A percentile compares a stretch with the other conserved stretches of the same genome.
These are phyloP conservation scores for Intellagama lesueurii DNA, from an alignment of 2,797 vertebrate species.

Conservation along the genomic window DNA sequence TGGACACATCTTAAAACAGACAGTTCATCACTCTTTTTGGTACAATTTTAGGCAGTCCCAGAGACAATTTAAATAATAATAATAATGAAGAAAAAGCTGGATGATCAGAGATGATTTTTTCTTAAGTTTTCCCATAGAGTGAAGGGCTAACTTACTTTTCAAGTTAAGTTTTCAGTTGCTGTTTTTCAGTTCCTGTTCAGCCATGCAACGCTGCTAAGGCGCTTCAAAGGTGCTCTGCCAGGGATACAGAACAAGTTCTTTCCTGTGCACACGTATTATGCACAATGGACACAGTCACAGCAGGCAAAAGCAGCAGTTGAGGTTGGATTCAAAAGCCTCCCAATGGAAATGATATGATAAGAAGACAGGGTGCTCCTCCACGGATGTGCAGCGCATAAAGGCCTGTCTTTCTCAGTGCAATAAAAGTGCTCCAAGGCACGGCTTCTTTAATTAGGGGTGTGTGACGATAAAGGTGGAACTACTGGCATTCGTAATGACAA, in stretches of 20 bases:
- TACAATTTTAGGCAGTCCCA: not conserved
- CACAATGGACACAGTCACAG: not conserved
- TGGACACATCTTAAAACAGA: not conserved
- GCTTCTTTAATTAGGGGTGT: not conserved
- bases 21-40: not conserved
- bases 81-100: not conserved
- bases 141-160: not conserved
- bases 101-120: not conserved
- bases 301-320: not conserved
- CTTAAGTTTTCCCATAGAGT: too few relatives aligned
- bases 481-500: not conserved
- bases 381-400: not conserved
- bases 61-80: not conserved
- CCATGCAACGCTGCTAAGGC: not conserved
- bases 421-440: too few relatives aligned
- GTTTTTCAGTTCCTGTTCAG: not conserved
- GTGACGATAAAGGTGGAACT: not conserved
- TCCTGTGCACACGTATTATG: not conserved
- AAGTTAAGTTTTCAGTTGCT: not conserved
- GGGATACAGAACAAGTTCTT: not conserved
- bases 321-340: not conserved
- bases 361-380: not conserved
- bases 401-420: not conserved
- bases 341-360: not conserved
- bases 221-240: not conserved